Evolutionary conservation across 2,888 invertebrate genomes (phyloP).

Genomic region (Buathra laborator): DNA sequence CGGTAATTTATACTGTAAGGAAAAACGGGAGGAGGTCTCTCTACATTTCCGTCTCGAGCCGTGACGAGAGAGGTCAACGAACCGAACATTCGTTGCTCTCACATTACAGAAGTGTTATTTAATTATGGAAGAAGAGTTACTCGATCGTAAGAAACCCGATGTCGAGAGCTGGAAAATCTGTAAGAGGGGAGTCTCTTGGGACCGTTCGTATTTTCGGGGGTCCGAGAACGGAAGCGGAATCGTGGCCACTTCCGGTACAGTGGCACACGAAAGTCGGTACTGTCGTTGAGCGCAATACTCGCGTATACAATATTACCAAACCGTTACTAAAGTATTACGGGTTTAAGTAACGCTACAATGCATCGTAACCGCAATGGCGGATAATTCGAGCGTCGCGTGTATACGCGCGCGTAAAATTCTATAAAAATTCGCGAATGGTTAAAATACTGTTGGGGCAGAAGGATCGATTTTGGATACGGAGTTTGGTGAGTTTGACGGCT

Average conservation of each 20-base stretch:
- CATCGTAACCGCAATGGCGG: conserved; percentile 53
- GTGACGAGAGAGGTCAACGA: conserved; percentile 36
- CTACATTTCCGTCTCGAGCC: conserved; percentile 53
- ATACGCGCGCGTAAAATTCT: background rate
- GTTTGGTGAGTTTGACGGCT: conserved; percentile 36
- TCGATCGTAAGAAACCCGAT: background rate
- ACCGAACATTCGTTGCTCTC: too few species aligned
- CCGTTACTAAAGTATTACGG: background rate
- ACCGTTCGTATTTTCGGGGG: conserved; percentile 51
- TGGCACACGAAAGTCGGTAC: conserved; percentile 33
- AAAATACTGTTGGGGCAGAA: conserved; percentile 1
- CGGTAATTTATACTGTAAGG: conserved; percentile 44
- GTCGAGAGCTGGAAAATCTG: background rate
- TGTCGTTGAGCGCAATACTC: too few species aligned
- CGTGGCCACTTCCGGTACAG: conserved; percentile 65
- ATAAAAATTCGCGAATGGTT: background rate
- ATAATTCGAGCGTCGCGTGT: conserved; percentile 49
- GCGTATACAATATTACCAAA: too few species aligned
- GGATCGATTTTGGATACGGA: conserved; percentile 50
- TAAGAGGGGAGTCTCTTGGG: conserved; percentile 13
- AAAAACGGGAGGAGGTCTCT: conserved; percentile 43
- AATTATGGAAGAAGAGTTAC: too few species aligned
- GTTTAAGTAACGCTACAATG: conserved; percentile 48
- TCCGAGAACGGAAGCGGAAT: conserved; percentile 61
- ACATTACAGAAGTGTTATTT: too few species aligned